Base-by-base conservation (phyloP, 2,113 vertebrate genomes). In the Euleptes europaea region DNA sequence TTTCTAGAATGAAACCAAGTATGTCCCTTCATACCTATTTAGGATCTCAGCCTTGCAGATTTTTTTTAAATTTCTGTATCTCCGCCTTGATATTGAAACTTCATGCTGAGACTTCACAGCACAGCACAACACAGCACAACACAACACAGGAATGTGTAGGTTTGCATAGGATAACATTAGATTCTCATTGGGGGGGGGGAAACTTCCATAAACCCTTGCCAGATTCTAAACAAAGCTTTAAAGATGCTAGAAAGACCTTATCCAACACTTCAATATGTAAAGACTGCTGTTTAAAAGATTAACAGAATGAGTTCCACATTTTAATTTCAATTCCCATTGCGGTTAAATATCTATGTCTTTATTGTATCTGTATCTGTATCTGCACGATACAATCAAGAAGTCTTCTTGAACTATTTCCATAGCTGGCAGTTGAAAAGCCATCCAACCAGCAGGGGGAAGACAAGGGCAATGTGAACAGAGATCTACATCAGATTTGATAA, bases 391-490 rank as follows among this genome's bases (percentile, higher is more conserved):
- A 60, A 90, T 72, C 38, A 42, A 15, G 67, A 44, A 2, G 79
- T 85, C 60, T 42, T 82, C 35, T 31, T 81, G 72, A 75, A 38
- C 51, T 15, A 33, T 47, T 86, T 70, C 33, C 40, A 1, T 23
- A n/a, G 28, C 63, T 82, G 54, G 21, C 10, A 26, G 54, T 77
- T 85, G 49, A 51, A 88, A 70, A 88, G 31, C 23, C 51, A 14
- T 35, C 72, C 67, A 80, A 51, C 75, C 88, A 90, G 89, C 89
- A 84, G 26, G 77, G 31, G 69, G n/a, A 90, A 33, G 12, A 86
- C 72, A 86, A 84, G 51, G 60, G 28, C 6, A 79, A 87, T 90
- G 85, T 82, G n/a, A 66, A 72, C 33, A 40, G 0, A 0, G 71
- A 40, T 33, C 4, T 0, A 63, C 80, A 5, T 21, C 35, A 84